Evolutionary conservation across 2,888 invertebrate genomes (phyloP), one percentile per base, ranked within the genome.

Genomic region (Cantharis rufa): DNA sequence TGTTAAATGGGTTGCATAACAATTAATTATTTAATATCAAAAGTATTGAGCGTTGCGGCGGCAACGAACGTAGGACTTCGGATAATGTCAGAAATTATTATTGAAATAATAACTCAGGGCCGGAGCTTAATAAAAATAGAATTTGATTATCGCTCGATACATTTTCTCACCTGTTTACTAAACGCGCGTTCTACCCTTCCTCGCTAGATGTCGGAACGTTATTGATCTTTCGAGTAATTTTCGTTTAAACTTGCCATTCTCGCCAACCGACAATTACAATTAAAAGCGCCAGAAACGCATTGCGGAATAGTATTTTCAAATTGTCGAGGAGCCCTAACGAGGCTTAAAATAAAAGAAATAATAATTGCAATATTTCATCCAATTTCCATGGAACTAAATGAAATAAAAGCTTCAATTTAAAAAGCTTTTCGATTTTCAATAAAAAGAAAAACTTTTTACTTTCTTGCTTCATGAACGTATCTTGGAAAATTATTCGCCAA

Each of bases 121-220:
- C 18, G 18, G 3, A 18, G 18, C 18, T 18, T 18, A 18, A 18
- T 21, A 24, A 28, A 28, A 28, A 28, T 11, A 0, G 10, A 28
- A 28, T 28, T 10, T 10, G 27, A 10, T 28, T 28, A 28, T 28
- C 27, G 10, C 9, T 5, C n/a, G n/a, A n/a, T n/a, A 48, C 48
- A 48, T 3, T 18, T 18, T 48, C n/a, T 48, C n/a, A 5, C n/a
- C 9, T n/a, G 48, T n/a, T n/a, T 48, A 48, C 48, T 5, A 4
- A 4, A 18, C 16, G 0, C 0, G 10, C 16, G 13, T 48, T 21
- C 48, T 5, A 15, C 18, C 13, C 66, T 27, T 64, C 18, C 5
- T 66, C 72, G 72, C 7, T 66, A 72, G 72, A 72, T 72, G 72
- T 21, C 72, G 63, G 1, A 15, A 72, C 72, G 10, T 3, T n/a